These are phyloP conservation scores for Drosophila kokeensis DNA, from an alignment of 2,888 invertebrate species.

Conservation along the genomic window DNA sequence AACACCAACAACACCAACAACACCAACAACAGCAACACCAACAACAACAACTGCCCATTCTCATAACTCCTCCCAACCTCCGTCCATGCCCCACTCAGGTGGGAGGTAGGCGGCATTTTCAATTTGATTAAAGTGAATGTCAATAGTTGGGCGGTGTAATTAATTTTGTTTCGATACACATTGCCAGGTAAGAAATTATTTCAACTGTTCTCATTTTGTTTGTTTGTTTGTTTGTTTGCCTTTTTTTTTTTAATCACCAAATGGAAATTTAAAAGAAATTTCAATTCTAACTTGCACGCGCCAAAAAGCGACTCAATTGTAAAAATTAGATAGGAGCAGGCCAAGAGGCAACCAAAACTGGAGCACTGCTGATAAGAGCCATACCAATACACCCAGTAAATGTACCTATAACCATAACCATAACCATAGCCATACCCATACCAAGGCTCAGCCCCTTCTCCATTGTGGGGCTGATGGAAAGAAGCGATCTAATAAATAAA, in stretches of 20 bases:
- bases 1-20: background rate
- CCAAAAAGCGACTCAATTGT: constrained; percentile 24
- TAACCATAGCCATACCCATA: background rate
- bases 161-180: constrained; percentile 34
- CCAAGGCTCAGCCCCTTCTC: background rate
- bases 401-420: background rate
- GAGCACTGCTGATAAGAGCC: constrained; percentile 56
- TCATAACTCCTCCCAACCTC: background rate
- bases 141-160: constrained; percentile 36
- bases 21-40: constrained; percentile 14
- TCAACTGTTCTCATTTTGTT: constrained; percentile 22
- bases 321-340: constrained; percentile 37
- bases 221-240: background rate
- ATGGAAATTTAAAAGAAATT: constrained; percentile 28
- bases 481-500: constrained; percentile 56
- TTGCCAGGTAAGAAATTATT: constrained; percentile 32
- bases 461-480: constrained; percentile 25
- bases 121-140: constrained; percentile 32
- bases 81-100: background rate
- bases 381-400: background rate
- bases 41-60: background rate
- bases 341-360: constrained; percentile 36
- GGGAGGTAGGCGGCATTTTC: background rate
- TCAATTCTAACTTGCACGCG: constrained; percentile 25
- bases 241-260: constrained; percentile 46